Evolutionary conservation across 2,888 invertebrate genomes (phyloP), one percentile per base, ranked within the genome.

Genomic region (Acrobasis suavella): DNA sequence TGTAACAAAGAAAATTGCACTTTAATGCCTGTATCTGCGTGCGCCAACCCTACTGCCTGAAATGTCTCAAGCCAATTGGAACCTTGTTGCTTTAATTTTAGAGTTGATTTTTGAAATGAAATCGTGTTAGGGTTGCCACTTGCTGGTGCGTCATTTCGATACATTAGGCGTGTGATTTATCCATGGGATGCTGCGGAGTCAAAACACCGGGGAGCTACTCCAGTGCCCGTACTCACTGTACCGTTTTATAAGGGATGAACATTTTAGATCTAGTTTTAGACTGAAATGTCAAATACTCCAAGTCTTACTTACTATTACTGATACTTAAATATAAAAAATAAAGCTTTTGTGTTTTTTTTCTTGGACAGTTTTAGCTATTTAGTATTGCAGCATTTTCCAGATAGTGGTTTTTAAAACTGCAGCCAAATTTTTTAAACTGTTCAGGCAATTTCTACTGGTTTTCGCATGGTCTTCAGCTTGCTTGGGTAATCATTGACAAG

Each of bases 111-210:
- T 80, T 9, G 64, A 9, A 6, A 68, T 71, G 2, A 3, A 7
- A 46, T 9, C 15, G 9, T 5, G 15, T 81, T 76, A 85, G 82
- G 85, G 78, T 77, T 72, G 70, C 67, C 74, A 81, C 83, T 67
- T 69, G 77, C 77, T 75, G 83, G 80, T 84, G 82, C 82, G 82
- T 87, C 86, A 89, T 87, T 82, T 86, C 90, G 90, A 89, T 91
- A 91, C 92, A 91, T 92, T 91, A 91, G 85, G 77, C 87, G 79
- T 78, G 90, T 91, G 92, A 92, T 92, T 87, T 91, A 91, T 89
- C 79, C 78, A 77, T 80, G 86, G 86, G 88, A 89, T 87, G 79
- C 85, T 77, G 74, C 76, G 76, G 80, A 89, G 89, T 91, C 91
- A 91, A 84, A 92, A 92, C 91, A 91, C 79, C 80, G 75, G 87